phyloP scores from a whole-genome alignment of 2,113 vertebrate genomes.

The Lamprologus tigripictilis region DNA sequence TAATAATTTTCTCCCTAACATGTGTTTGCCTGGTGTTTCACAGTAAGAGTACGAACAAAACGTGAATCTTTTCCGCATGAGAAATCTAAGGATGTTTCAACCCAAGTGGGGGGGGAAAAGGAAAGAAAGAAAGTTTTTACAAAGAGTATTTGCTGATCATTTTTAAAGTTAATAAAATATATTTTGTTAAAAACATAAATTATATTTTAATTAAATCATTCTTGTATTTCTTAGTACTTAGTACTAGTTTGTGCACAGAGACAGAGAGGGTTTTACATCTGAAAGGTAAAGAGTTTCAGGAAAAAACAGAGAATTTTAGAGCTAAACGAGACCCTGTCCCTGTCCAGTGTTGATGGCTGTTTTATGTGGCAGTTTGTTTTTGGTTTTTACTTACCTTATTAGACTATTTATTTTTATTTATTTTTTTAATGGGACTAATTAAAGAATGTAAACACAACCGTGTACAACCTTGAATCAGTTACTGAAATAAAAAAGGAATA shows the following conservation, averaged over 20 bases:
- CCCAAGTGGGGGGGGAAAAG: neutral
- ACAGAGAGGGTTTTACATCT: neutral
- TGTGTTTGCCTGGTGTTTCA: neutral
- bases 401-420: neutral
- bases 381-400: neutral
- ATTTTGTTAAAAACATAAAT: neutral
- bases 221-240: neutral
- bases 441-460: neutral
- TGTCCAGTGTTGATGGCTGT: neutral
- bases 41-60: neutral
- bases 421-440: neutral
- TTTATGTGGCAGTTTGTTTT: neutral
- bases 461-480: neutral
- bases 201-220: neutral
- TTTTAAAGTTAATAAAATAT: neutral
- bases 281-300: neutral
- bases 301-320: neutral
- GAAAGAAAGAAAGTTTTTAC: neutral
- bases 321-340: neutral
- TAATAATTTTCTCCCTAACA: neutral
- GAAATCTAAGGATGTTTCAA: neutral
- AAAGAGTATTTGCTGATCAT: neutral
- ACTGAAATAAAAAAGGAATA: neutral
- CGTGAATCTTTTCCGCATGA: accelerated
- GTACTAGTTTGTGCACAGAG: neutral